These are phyloP conservation scores for Brachyalestes nurse DNA, from an alignment of 2,797 vertebrate genomes.

Conservation along the genomic window DNA sequence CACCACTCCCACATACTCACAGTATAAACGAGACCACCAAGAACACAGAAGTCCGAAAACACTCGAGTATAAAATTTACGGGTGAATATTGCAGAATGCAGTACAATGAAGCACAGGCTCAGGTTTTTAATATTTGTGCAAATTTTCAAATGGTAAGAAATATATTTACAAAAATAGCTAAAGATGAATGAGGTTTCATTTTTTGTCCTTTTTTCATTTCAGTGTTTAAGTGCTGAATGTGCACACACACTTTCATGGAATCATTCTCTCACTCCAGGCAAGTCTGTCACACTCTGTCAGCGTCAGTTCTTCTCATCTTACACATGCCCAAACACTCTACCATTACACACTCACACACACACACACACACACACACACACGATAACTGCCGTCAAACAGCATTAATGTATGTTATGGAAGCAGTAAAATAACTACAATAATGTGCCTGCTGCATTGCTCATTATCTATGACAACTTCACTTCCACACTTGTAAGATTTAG, in stretches of 20 bases:
- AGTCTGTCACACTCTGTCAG: constrained; percentile 59
- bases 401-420: constrained; percentile 64
- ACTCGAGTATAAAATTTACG: background rate
- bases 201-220: background rate
- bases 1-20: background rate
- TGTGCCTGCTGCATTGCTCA: constrained; percentile 72
- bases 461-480: constrained; percentile 73
- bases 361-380: constrained; percentile 33
- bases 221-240: background rate
- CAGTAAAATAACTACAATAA: constrained; percentile 73
- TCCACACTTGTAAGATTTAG: constrained; percentile 53
- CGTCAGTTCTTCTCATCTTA: constrained; percentile 45
- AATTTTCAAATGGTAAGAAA: background rate
- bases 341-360: constrained; percentile 23
- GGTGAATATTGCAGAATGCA: background rate
- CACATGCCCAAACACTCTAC: constrained; percentile 45
- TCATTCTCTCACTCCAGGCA: constrained; percentile 47
- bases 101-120: background rate
- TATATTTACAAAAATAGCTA: background rate
- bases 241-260: constrained; percentile 30
- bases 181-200: background rate
- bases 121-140: background rate
- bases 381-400: constrained; percentile 69
- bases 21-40: background rate
- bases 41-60: constrained; percentile 8